phyloP scores from a whole-genome alignment of 1,140 invertebrate genomes.

The Calephelis nemesis region DNA sequence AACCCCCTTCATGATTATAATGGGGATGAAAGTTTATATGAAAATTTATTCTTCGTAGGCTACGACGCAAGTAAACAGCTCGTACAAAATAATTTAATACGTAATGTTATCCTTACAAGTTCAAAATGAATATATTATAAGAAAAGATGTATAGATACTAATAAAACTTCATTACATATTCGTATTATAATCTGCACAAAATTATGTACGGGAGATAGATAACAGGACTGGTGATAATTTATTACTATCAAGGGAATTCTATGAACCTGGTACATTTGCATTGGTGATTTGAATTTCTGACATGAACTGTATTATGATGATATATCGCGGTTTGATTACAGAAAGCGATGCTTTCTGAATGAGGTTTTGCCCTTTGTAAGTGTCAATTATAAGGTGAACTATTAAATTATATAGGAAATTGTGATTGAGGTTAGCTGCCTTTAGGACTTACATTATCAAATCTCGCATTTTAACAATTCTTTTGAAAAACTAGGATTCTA shows the following conservation, averaged over 20 bases:
- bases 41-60: too few relatives aligned
- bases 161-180: constrained; percentile 64
- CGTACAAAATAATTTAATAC: too few relatives aligned
- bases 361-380: background rate
- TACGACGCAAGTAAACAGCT: too few relatives aligned
- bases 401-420: too few relatives aligned
- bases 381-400: too few relatives aligned
- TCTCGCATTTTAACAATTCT: too few relatives aligned
- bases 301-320: constrained; percentile 71
- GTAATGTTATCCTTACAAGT: background rate
- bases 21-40: too few relatives aligned
- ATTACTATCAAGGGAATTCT: constrained; percentile 64
- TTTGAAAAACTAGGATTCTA: too few relatives aligned
- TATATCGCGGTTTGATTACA: constrained; percentile 68
- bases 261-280: constrained; percentile 66
- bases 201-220: constrained; percentile 62
- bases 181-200: constrained; percentile 67
- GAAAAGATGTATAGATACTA: constrained; percentile 39
- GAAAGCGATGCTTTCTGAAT: constrained; percentile 12
- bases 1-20: too few relatives aligned
- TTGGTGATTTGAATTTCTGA: constrained; percentile 72
- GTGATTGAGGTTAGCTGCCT: too few relatives aligned
- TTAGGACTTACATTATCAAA: too few relatives aligned
- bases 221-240: constrained; percentile 69
- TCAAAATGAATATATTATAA: constrained; percentile 13